These are phyloP conservation scores for Pithecia hirsuta DNA, from an alignment of 2,797 vertebrate species.

Conservation along the genomic window DNA sequence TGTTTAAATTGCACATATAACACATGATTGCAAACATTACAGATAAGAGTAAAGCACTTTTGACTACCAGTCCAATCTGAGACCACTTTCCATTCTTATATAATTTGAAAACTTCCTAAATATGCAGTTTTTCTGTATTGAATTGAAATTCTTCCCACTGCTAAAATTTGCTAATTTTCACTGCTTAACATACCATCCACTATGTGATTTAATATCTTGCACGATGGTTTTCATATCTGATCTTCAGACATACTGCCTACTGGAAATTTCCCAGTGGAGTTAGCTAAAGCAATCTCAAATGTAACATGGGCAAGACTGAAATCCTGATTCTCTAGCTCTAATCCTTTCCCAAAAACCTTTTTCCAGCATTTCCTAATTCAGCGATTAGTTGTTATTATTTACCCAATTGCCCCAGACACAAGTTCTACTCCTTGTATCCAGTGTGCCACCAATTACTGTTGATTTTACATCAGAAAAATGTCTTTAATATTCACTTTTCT, in stretches of 20 bases:
- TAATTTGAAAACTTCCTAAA: constrained; percentile 1
- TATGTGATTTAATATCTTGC: background rate
- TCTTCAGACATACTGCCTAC: background rate
- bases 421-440: background rate
- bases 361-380: background rate
- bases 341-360: background rate
- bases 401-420: background rate
- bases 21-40: background rate
- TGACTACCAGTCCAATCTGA: background rate
- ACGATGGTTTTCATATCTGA: background rate
- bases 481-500: background rate
- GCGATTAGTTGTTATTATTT: background rate
- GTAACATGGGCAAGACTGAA: background rate
- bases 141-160: background rate
- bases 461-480: background rate
- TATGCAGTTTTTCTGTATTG: background rate
- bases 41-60: background rate
- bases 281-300: background rate
- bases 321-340: background rate
- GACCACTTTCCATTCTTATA: background rate
- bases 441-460: background rate
- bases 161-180: background rate
- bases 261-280: background rate
- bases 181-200: background rate
- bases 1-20: background rate